phyloP scores from a whole-genome alignment of 2,888 invertebrate species.

The Danaus chrysippus region DNA sequence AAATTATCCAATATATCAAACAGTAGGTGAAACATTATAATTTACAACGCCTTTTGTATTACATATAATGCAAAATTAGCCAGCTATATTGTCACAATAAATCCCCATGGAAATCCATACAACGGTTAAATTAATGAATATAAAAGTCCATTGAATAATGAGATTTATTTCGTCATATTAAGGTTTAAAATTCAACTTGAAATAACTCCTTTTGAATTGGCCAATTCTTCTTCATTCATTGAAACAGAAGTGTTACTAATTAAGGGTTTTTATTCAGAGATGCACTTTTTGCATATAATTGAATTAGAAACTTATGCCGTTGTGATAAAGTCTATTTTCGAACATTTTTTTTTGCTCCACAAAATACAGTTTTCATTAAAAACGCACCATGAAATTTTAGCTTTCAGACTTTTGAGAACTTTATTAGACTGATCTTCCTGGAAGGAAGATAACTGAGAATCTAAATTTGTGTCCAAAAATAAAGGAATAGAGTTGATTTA shows the following conservation, averaged over 20 bases:
- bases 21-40: conserved; percentile 26
- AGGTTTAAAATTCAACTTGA: conserved; percentile 32
- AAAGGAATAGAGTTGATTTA: background rate
- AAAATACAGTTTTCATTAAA: conserved; percentile 6
- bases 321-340: conserved; percentile 23
- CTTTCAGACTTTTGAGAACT: conserved; percentile 22
- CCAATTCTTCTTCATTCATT: conserved; percentile 21
- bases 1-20: conserved; percentile 21
- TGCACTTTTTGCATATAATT: conserved; percentile 28
- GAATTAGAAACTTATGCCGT: conserved; percentile 12
- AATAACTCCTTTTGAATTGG: conserved; percentile 15
- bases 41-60: conserved; percentile 28
- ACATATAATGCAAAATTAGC: conserved; percentile 21
- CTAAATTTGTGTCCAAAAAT: background rate
- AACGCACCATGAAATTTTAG: conserved; percentile 25
- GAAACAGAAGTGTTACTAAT: conserved; percentile 35
- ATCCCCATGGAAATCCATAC: conserved; percentile 35
- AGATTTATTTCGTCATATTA: conserved; percentile 29
- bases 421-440: conserved; percentile 16
- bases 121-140: conserved; percentile 25
- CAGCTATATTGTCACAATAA: conserved; percentile 29
- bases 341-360: conserved; percentile 1
- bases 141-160: conserved; percentile 20
- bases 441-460: background rate
- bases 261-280: conserved; percentile 26